Conservation (phyloP, 2,888 invertebrate genomes). For the Protonemura montana region DNA sequence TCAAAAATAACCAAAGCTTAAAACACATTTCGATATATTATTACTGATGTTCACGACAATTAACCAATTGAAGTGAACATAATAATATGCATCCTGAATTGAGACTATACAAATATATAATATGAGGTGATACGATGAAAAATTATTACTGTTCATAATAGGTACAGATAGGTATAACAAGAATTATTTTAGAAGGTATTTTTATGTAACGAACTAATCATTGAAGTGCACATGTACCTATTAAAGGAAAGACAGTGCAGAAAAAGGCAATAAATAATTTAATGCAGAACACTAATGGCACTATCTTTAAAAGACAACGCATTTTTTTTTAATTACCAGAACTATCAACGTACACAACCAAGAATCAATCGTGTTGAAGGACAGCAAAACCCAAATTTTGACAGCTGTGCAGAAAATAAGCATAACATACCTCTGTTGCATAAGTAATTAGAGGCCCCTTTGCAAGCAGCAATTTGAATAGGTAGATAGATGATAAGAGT, state of each 20-base stretch:
- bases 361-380: not conserved
- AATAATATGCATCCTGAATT: constrained; percentile 12
- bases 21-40: not conserved
- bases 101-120: not conserved
- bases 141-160: not conserved
- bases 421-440: too few species aligned
- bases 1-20: not conserved
- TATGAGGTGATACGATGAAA: not conserved
- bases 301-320: not conserved
- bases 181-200: not conserved
- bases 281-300: not conserved
- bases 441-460: too few species aligned
- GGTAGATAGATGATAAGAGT: not conserved
- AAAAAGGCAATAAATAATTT: not conserved
- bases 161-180: not conserved
- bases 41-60: not conserved
- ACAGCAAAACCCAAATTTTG: not conserved
- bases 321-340: too few species aligned
- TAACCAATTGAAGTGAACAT: not conserved
- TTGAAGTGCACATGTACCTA: not conserved
- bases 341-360: not conserved
- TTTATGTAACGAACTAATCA: not conserved
- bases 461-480: not conserved
- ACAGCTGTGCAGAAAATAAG: too few species aligned
- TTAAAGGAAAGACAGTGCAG: not conserved